Evolutionary conservation across 2,113 vertebrate genomes (phyloP), one percentile per base, ranked within the genome.

Genomic region (Epinephelus moara): DNA sequence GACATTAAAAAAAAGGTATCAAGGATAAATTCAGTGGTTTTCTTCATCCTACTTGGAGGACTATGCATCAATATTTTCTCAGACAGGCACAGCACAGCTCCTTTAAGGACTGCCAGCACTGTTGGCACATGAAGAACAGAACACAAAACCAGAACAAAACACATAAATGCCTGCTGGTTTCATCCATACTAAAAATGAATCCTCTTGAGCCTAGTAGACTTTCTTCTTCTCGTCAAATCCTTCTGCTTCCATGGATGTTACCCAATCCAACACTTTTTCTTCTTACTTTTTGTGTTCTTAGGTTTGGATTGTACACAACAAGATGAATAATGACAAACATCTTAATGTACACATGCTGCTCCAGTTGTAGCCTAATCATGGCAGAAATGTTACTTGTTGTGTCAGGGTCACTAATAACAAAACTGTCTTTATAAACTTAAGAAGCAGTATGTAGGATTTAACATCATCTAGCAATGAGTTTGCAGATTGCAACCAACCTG

Each of bases 71-170:
- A 63, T 49, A 45, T 76, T 80, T 81, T 79, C 73, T 88, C 83
- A 86, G 82, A 85, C 78, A 80, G 81, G 78, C 78, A 42, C 52
- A 70, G 67, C 49, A 69, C 52, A 87, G 62, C 50, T 80, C 75
- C 77, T 88, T 81, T 53, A 73, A 73, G 56, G 71, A 45, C 80
- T 90, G 87, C 90, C 93, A 93, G 66, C 21, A 27, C 63, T 84
- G 70, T 79, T 91, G 90, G 90, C 91, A 90, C 78, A 77, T 37
- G 66, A 85, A 82, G 77, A 89, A 82, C 84, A 61, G 19, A 86
- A 80, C 73, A 85, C 67, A 85, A 84, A 88, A 86, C 70, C 80
- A 85, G 78, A 90, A 82, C 81, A 90, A 86, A 92, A 90, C 82
- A 82, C 89, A 88, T 90, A 81, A 86, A 88, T 68, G 80, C 80